Conservation (phyloP, 2,888 invertebrate species). For the Steromphala cineraria region DNA sequence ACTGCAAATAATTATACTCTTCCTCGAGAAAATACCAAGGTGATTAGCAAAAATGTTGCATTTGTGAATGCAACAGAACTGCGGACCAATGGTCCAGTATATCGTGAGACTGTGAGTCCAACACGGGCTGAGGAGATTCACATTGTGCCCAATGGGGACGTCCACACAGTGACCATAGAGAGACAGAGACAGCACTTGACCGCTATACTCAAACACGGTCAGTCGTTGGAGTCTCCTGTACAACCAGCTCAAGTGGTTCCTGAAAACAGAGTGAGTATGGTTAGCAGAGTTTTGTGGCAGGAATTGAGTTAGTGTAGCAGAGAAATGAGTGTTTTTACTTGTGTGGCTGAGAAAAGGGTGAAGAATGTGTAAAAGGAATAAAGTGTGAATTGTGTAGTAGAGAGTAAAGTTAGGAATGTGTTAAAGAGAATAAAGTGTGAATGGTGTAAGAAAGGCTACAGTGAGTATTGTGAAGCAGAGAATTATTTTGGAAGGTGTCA, state of each 20-base stretch:
- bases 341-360: too few species aligned
- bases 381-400: too few species aligned
- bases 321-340: too few species aligned
- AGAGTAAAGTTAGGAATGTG: too few species aligned
- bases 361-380: too few species aligned
- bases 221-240: not conserved
- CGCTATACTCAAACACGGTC: not conserved
- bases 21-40: slow-evolving; percentile 10
- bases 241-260: not conserved
- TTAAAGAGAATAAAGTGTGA: too few species aligned
- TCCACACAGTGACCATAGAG: not conserved
- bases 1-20: slow-evolving; percentile 21
- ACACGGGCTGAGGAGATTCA: not conserved
- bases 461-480: too few species aligned
- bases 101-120: not conserved
- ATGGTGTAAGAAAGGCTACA: too few species aligned
- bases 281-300: too few species aligned
- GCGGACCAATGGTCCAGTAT: not conserved
- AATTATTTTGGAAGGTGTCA: too few species aligned
- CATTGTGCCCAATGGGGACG: not conserved
- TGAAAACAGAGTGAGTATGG: too few species aligned
- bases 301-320: too few species aligned
- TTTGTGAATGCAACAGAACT: slow-evolving; percentile 24
- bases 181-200: not conserved
- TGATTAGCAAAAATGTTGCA: slow-evolving; percentile 25